A percentile compares a stretch with the other conserved stretches of the same genome.
Conservation (phyloP, 2,888 invertebrate genomes). For the Aradus depressus region DNA sequence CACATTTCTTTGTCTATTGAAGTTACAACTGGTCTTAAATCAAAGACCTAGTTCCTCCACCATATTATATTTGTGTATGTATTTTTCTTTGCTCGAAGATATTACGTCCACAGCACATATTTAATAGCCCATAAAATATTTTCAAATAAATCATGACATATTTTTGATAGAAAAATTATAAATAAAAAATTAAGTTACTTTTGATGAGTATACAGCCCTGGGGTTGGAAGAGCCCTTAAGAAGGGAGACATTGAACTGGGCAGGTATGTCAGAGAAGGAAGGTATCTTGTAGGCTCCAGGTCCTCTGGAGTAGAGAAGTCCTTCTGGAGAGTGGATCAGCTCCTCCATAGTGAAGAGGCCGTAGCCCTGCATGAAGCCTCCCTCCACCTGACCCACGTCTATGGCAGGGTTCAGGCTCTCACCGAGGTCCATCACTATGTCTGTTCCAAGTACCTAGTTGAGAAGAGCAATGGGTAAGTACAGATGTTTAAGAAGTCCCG, state of each 20-base stretch:
- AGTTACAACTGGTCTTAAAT: too few relatives aligned
- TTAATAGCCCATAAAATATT: too few relatives aligned
- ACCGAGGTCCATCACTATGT: conserved; percentile 82
- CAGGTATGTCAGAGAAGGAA: conserved; percentile 82
- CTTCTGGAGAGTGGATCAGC: conserved; percentile 72
- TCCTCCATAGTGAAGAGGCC: conserved; percentile 87
- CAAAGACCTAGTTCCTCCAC: too few relatives aligned
- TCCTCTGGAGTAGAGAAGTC: conserved; percentile 69
- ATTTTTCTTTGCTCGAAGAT: not conserved
- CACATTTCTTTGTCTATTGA: too few relatives aligned
- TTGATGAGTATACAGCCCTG: conserved; percentile 87
- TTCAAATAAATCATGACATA: too few relatives aligned
- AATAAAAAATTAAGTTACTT: conserved; percentile 45
- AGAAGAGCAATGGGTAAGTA: not conserved
- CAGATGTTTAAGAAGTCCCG: too few relatives aligned
- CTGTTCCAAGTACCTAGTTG: conserved; percentile 5
- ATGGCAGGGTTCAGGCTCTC: conserved; percentile 92
- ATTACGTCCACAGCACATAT: not conserved
- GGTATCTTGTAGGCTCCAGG: conserved; percentile 93
- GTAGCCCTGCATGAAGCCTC: conserved; percentile 88
- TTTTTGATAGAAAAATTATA: too few relatives aligned
- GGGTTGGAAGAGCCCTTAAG: conserved; percentile 80
- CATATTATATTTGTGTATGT: not conserved
- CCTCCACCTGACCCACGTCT: conserved; percentile 94
- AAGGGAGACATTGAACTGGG: conserved; percentile 82